Base-by-base conservation (phyloP, 2,888 invertebrate genomes). In the Sphaerophoria rueppellii region DNA sequence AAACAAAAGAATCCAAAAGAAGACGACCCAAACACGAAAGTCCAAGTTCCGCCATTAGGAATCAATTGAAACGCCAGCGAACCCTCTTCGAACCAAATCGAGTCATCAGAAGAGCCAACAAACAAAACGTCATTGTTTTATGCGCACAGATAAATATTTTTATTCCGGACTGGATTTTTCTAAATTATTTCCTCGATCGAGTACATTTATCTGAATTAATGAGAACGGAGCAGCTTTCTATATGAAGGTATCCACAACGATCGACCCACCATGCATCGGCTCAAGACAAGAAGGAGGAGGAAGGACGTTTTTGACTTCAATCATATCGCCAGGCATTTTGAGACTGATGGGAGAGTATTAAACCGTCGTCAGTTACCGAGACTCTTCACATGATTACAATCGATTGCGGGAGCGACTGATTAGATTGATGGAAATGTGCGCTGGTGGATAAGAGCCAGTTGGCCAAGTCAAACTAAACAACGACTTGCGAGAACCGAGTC, bases 201-300 rank as follows among this genome's bases (percentile, higher is more conserved):
- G 63, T 81, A 77, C 81, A 85, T 85, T 81, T 73, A 81, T 85
- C 77, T 85, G 85, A 81, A 85, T 85, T 85, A 85, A 85, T 81
- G 85, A 85, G 83, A 81, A 85, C 73, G 40, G 11, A 57, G 71
- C 74, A 57, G 57, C 73, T 74, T 70, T 57, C 50, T 73, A 48
- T 48, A 54, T 3, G 7, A 11, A 58, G 12, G 32, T 11, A 24
- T 63, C 61, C 75, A 54, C 34, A 70, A 54, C 63, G 46, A 16
- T 35, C 43, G 14, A 48, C 48, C 54, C 48, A 58, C 50, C 57
- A 34, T 48, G 35, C 46, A 48, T 46, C 37, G 65, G 24, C 50
- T 7, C 9, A 35, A 11, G 37, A 34, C 11, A 52, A 14, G 35
- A 4, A 50, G 35, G 35, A 46, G 24, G 12, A 4, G 46, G 55